These are phyloP conservation scores for Hippotragus niger DNA, from an alignment of 2,113 vertebrate species.

Conservation along the genomic window DNA sequence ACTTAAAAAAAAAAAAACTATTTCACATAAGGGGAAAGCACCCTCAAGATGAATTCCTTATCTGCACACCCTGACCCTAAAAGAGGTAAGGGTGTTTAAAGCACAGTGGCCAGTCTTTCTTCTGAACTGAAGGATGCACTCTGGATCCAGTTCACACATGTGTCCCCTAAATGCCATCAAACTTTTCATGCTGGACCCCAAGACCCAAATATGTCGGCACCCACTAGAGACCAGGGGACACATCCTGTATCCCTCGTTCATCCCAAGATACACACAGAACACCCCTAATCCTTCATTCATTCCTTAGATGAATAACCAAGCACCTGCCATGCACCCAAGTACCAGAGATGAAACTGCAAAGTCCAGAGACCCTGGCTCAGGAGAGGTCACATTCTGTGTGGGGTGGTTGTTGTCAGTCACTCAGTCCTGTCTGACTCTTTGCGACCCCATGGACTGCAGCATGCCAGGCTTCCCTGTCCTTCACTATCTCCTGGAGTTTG, in stretches of 20 bases:
- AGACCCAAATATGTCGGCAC: background rate
- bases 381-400: background rate
- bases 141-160: background rate
- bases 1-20: background rate
- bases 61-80: background rate
- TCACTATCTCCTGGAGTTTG: background rate
- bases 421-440: background rate
- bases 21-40: background rate
- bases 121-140: background rate
- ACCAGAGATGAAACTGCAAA: background rate
- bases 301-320: background rate
- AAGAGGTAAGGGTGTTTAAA: background rate
- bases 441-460: background rate
- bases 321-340: background rate
- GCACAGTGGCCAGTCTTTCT: background rate
- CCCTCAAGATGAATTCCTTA: background rate
- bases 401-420: background rate
- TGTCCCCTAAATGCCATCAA: background rate
- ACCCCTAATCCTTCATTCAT: background rate
- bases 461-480: background rate
- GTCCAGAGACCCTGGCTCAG: background rate
- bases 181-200: background rate
- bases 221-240: background rate
- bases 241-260: background rate
- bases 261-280: background rate